A percentile compares a stretch with the other conserved stretches of the same genome.
Evolutionary conservation across 2,888 invertebrate genomes (phyloP).

Genomic region (Crocallis elinguaria): DNA sequence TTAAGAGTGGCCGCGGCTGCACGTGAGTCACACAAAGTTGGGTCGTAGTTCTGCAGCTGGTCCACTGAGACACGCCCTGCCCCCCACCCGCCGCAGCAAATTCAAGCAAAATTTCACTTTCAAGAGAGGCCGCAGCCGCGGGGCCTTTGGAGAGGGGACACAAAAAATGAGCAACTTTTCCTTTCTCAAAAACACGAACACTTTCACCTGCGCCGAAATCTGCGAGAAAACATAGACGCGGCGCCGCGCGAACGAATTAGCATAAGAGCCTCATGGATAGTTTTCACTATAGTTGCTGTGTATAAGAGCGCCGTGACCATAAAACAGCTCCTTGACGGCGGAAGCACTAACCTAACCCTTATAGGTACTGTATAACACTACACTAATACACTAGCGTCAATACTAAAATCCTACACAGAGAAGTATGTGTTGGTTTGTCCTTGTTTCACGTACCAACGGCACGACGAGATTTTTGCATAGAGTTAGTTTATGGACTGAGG

Average conservation of each 20-base stretch:
- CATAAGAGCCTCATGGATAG: conserved; percentile 25
- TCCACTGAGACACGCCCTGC: background rate
- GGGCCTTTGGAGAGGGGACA: conserved; percentile 41
- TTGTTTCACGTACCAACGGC: no score
- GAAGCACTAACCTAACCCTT: no score
- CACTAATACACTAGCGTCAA: no score
- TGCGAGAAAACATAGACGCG: conserved; percentile 56
- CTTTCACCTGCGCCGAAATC: conserved; percentile 79
- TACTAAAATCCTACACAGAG: no score
- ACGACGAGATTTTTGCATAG: no score
- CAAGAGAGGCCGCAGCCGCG: conserved; percentile 45
- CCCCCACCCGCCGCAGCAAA: conserved; percentile 12
- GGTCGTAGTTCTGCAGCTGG: background rate
- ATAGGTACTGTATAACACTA: no score
- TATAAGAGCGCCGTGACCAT: no score
- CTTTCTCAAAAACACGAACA: conserved; percentile 80
- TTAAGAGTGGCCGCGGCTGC: no score
- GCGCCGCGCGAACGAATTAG: conserved; percentile 44
- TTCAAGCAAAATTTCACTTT: conserved; percentile 69
- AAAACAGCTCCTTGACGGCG: no score
- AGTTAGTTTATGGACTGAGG: no score
- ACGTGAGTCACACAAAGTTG: background rate
- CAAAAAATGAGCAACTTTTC: conserved; percentile 81
- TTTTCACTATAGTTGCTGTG: no score
- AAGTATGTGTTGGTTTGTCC: no score